Evolutionary conservation across 2,113 vertebrate genomes (phyloP).

Genomic region (Gavia stellata): DNA sequence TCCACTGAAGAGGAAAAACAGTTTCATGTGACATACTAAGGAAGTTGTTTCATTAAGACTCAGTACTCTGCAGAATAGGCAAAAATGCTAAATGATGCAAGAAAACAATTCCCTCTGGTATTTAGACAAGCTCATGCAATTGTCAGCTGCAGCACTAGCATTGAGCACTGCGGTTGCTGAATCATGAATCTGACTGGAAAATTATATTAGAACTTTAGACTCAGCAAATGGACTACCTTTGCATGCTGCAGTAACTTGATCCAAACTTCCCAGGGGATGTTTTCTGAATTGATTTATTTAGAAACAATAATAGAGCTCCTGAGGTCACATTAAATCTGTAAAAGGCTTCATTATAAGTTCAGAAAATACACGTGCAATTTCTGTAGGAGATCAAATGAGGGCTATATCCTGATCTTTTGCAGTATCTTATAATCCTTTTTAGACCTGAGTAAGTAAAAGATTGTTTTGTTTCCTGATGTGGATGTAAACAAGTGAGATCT

Average conservation of each 20-base stretch:
- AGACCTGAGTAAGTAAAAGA: neutral
- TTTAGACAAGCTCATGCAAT: constrained; percentile 34
- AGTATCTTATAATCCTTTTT: neutral
- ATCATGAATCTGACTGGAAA: constrained; percentile 64
- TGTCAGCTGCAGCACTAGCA: constrained; percentile 43
- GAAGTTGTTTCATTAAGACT: neutral
- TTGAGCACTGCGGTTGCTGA: constrained; percentile 65
- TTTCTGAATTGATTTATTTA: neutral
- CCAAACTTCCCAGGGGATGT: constrained; percentile 31
- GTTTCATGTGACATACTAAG: neutral
- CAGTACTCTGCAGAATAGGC: constrained; percentile 8
- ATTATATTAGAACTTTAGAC: constrained; percentile 53
- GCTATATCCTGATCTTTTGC: neutral
- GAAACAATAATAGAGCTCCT: constrained; percentile 22
- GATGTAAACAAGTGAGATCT: neutral
- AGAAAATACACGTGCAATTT: neutral
- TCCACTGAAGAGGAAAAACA: neutral
- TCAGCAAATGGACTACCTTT: constrained; percentile 66
- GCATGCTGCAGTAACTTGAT: constrained; percentile 53
- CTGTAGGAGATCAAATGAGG: neutral
- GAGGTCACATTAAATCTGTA: constrained; percentile 42
- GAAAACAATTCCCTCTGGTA: constrained; percentile 31
- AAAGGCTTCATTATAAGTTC: neutral
- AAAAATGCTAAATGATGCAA: constrained; percentile 49
- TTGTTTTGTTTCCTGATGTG: neutral